A percentile compares a stretch with the other conserved stretches of the same genome.
Evolutionary conservation across 2,888 invertebrate genomes (phyloP).

Genomic region (Cosmorhoe ocellata): DNA sequence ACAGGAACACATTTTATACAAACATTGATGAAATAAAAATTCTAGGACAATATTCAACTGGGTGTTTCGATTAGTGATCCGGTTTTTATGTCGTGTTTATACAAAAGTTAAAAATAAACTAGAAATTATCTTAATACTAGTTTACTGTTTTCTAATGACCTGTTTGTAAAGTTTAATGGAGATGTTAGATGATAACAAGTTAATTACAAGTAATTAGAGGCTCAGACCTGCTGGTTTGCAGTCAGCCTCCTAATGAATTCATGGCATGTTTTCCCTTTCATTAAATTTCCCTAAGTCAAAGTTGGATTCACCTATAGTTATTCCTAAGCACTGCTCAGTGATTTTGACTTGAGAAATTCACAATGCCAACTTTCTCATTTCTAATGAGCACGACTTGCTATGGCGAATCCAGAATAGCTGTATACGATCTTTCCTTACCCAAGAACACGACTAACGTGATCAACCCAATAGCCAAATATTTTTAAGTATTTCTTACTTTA

Average conservation of each 20-base stretch:
- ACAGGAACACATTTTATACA: slow-evolving; percentile 11
- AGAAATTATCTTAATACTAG: neutral
- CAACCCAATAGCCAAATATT: no score
- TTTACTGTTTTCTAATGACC: neutral
- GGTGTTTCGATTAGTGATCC: no score
- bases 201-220: slow-evolving; percentile 2
- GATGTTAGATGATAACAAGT: slow-evolving; percentile 1
- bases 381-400: slow-evolving; percentile 17
- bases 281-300: slow-evolving; percentile 7
- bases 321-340: slow-evolving; percentile 9
- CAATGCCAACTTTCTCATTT: slow-evolving; percentile 26
- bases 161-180: neutral
- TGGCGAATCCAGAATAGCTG: slow-evolving; percentile 15
- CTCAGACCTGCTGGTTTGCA: neutral
- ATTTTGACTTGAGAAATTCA: slow-evolving; percentile 17
- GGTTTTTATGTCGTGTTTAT: no score
- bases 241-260: slow-evolving; percentile 19
- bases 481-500: no score
- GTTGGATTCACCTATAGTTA: slow-evolving; percentile 9
- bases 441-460: neutral
- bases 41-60: no score
- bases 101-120: slow-evolving; percentile 1
- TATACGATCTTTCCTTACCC: neutral
- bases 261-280: slow-evolving; percentile 21
- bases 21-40: slow-evolving; percentile 31